A percentile compares a stretch with the other conserved stretches of the same genome.
phyloP scores from a whole-genome alignment of 2,888 invertebrate genomes.

The Oscheius sp. region DNA sequence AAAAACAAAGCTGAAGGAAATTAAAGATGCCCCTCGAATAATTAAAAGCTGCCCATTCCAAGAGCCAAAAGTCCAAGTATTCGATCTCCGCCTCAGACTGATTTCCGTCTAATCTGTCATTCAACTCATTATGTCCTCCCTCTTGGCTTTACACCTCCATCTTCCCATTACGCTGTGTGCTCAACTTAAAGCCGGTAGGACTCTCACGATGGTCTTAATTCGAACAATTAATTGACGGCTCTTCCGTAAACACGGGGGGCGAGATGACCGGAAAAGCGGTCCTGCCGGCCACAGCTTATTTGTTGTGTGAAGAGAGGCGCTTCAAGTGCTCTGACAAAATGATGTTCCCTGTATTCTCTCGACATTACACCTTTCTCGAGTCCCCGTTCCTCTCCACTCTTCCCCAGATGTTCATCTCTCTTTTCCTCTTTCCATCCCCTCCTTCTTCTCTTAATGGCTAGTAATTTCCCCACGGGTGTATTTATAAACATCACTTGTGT shows the following conservation, averaged over 20 bases:
- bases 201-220: not conserved
- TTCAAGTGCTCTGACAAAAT: not conserved
- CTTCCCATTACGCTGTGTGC: not conserved
- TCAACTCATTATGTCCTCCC: not conserved
- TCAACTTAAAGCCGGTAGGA: not conserved
- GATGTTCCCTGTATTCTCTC: no score
- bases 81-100: no score
- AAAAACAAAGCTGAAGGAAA: no score
- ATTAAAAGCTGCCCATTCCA: no score
- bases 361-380: not conserved
- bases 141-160: constrained; percentile 12
- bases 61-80: no score
- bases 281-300: not conserved
- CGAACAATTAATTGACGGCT: constrained; percentile 3
- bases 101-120: not conserved
- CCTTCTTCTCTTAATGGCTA: no score
- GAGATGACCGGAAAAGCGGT: constrained; percentile 4
- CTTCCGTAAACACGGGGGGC: constrained; percentile 6
- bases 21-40: no score
- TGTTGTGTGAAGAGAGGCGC: not conserved
- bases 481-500: no score
- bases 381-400: no score
- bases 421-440: not conserved
- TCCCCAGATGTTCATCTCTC: not conserved
- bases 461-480: no score